Evolutionary conservation across 2,888 invertebrate genomes (phyloP).

Genomic region (Byasa hedistus): DNA sequence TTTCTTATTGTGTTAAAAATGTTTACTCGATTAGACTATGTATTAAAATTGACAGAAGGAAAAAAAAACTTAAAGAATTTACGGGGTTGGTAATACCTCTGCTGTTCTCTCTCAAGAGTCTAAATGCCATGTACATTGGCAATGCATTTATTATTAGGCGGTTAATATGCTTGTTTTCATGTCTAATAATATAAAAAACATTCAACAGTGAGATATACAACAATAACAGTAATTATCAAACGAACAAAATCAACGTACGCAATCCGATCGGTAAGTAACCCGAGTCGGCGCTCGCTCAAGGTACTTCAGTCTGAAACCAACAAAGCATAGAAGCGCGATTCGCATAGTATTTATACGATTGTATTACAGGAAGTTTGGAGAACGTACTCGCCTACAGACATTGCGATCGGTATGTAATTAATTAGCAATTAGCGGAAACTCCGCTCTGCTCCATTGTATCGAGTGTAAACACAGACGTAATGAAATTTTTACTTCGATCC

Average conservation of each 20-base stretch:
- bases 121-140: too few relatives aligned
- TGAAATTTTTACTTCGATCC: neutral
- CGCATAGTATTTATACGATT: neutral
- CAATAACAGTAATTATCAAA: slow-evolving; percentile 1
- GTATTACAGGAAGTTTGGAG: slow-evolving; percentile 9
- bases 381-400: neutral
- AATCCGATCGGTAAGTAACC: slow-evolving; percentile 11
- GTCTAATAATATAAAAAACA: too few relatives aligned
- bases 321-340: slow-evolving; percentile 13
- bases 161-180: neutral
- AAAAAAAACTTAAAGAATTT: too few relatives aligned
- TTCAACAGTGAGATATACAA: neutral
- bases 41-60: too few relatives aligned
- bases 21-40: too few relatives aligned
- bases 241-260: slow-evolving; percentile 4
- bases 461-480: neutral
- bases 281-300: slow-evolving; percentile 1
- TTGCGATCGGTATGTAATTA: neutral
- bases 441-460: neutral
- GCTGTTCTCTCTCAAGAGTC: too few relatives aligned
- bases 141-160: neutral
- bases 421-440: neutral
- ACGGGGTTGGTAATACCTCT: too few relatives aligned
- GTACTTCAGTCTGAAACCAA: slow-evolving; percentile 1
- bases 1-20: too few relatives aligned